Evolutionary conservation across 1,140 invertebrate genomes (phyloP).

Genomic region (Drosophila melanogaster): Release_6_plus_ISO1_MT NT_037436.4:20512001-20512500

Average conservation of each 20-base stretch:
- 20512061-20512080: conserved; percentile 73
- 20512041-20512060: conserved; percentile 76
- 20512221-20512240: conserved; percentile 86
- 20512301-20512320: conserved; percentile 86
- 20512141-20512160: conserved; percentile 65
- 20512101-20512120: conserved; percentile 47
- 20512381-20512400: conserved; percentile 54
- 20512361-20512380: conserved; percentile 85
- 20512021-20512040: conserved; percentile 47
- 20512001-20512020: conserved; percentile 54
- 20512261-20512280: conserved; percentile 86
- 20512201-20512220: conserved; percentile 56
- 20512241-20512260: conserved; percentile 86
- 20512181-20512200: conserved; percentile 15
- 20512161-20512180: conserved; percentile 69
- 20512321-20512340: conserved; percentile 87
- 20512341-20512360: conserved; percentile 87
- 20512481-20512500: too few species aligned
- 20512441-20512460: too few species aligned
- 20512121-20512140: conserved; percentile 26
- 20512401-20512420: too few species aligned
- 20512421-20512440: too few species aligned
- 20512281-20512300: conserved; percentile 86
- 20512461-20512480: too few species aligned
- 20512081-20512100: conserved; percentile 69